Conservation (phyloP, 2,113 vertebrate species). For the human region DNA sequence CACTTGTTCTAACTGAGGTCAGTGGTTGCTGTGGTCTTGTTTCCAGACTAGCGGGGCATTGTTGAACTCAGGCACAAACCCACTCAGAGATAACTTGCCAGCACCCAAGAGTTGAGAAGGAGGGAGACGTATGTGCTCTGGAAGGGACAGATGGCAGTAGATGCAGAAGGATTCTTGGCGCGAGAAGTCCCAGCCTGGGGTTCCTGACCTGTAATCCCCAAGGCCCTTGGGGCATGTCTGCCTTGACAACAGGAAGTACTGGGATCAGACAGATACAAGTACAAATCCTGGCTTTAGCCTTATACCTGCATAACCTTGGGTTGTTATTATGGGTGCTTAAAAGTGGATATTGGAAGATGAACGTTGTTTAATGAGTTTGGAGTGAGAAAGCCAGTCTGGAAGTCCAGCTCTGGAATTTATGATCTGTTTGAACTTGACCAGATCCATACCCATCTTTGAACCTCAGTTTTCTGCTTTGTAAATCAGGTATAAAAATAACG, state of each 20-base stretch:
- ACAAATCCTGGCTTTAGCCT: neutral
- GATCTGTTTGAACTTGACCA: neutral
- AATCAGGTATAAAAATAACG: neutral
- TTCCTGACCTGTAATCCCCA: neutral
- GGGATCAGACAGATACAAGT: neutral
- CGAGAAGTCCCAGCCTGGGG: neutral
- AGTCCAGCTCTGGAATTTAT: neutral
- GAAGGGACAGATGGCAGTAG: neutral
- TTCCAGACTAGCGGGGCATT: neutral
- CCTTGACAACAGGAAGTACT: neutral
- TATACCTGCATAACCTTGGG: neutral
- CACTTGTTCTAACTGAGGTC: constrained; percentile 39
- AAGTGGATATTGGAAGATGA: constrained; percentile 28
- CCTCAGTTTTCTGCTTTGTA: neutral
- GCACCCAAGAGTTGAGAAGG: neutral
- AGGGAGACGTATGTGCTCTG: neutral
- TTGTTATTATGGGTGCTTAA: neutral
- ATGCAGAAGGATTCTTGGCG: neutral
- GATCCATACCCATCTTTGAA: neutral
- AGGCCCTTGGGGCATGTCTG: neutral
- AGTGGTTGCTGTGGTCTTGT: neutral
- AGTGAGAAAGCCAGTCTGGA: neutral
- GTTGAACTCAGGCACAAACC: constrained; percentile 29
- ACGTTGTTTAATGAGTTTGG: neutral
- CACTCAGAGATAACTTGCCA: neutral